Evolutionary conservation across 2,888 invertebrate genomes (phyloP), one percentile per base, ranked within the genome.

Genomic region (Eubasilissa splendida): DNA sequence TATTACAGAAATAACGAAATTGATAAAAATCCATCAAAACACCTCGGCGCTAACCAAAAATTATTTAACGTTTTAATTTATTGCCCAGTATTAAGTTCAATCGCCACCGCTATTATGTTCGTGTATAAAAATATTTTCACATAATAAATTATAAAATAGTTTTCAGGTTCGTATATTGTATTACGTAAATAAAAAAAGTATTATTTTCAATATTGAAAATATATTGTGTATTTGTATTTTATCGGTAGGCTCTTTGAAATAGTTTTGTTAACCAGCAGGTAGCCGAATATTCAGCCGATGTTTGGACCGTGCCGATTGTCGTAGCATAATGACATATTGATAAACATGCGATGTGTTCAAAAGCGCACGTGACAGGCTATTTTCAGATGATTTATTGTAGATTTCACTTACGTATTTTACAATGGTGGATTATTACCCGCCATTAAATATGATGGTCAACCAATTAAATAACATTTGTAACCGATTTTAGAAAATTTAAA

Each of bases 241-340:
- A 42, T 42, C 7, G 42, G 42, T 42, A 7, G 42, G 42, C 42
- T 42, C 42, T 33, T 56, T n/a, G 56, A 73, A 73, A 9, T n/a
- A 54, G 42, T 73, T 73, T 42, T 56, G 71, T 58, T 9, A 58
- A 33, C 10, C 71, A 73, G 71, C 71, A 56, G 71, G 71, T 56
- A 33, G 71, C 71, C 71, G 50, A 73, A 58, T 73, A 33, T 73
- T 73, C 56, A 56, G 71, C 71, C 22, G 56, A 73, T 73, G 71
- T 73, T 73, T 73, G 58, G 71, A 73, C 71, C 33, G 71, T 9
- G 14, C 33, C 42, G 42, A 12, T 42, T 56, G 31, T 73, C 42
- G 33, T 73, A 73, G 71, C 1, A 73, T 56, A 42, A 73, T 73
- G 71, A 58, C 71, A 42, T 73, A 73, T 73, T 33, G 71, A 58